phyloP scores from a whole-genome alignment of 2,888 invertebrate species.

The Lucinisca nassula region DNA sequence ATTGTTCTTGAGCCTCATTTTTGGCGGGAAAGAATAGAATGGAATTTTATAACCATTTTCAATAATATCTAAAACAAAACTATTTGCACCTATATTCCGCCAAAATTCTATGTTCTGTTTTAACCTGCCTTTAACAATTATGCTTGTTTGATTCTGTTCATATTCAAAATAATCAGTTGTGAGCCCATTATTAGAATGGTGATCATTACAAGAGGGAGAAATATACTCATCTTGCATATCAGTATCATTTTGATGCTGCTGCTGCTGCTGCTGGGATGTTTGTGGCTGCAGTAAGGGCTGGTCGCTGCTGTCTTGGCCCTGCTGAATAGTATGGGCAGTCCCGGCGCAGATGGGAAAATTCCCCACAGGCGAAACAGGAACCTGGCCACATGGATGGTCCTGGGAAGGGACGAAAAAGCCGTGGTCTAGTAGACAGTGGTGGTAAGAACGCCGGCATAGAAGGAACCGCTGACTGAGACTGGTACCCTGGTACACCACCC shows the following conservation, averaged over 20 bases:
- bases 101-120: conserved; percentile 41
- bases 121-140: conserved; percentile 38
- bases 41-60: conserved; percentile 44
- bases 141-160: conserved; percentile 20
- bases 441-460: not conserved
- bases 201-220: not conserved
- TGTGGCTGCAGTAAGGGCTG: not conserved
- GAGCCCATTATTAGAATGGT: not conserved
- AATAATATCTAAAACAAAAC: conserved; percentile 42
- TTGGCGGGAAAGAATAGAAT: conserved; percentile 45
- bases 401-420: conserved; percentile 6
- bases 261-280: not conserved
- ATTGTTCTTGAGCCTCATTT: conserved; percentile 21
- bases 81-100: conserved; percentile 33
- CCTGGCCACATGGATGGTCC: not conserved
- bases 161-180: conserved; percentile 35
- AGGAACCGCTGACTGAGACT: not conserved
- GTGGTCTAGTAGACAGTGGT: not conserved
- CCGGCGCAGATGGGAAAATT: not conserved
- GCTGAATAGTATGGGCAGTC: not conserved
- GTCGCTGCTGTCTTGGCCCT: not conserved
- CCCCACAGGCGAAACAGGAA: conserved; percentile 15
- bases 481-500: not conserved
- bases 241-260: not conserved
- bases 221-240: not conserved